Percentiles rank a stretch among this genome's conserved stretches.
Evolutionary conservation across 2,797 vertebrate species (phyloP).

Genomic region (Eulemur albifrons): DNA sequence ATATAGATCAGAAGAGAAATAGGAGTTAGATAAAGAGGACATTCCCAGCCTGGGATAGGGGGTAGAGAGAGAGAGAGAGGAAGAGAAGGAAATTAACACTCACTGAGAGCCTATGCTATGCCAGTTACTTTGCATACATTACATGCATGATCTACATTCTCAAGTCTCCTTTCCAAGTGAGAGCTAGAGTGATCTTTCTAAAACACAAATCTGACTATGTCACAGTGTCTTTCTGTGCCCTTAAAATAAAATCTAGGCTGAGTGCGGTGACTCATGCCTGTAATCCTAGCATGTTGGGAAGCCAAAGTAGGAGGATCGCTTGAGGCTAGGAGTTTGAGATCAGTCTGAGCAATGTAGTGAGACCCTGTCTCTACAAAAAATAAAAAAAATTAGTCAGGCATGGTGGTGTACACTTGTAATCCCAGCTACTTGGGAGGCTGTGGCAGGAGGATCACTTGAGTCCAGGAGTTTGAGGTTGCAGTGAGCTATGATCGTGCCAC

Average conservation of each 20-base stretch:
- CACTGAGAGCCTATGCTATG: not conserved
- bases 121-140: not conserved
- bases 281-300: not conserved
- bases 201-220: not conserved
- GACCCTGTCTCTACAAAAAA: not conserved
- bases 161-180: not conserved
- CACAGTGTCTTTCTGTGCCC: not conserved
- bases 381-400: not conserved
- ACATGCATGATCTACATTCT: not conserved
- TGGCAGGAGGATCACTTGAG: not conserved
- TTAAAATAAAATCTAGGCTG: constrained; percentile 9
- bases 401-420: not conserved
- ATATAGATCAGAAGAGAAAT: not conserved
- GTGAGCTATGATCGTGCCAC: not conserved
- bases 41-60: not conserved
- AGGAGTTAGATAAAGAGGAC: not conserved
- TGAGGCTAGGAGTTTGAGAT: not conserved
- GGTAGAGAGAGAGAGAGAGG: not conserved
- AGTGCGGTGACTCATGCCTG: not conserved
- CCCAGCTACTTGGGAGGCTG: not conserved
- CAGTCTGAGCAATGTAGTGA: not conserved
- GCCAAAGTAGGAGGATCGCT: not conserved
- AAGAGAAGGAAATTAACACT: not conserved
- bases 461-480: not conserved
- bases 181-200: not conserved